Percentiles rank a stretch among this genome's conserved stretches.
Conservation (phyloP, 2,888 invertebrate genomes). For the Drosophila barbarae region DNA sequence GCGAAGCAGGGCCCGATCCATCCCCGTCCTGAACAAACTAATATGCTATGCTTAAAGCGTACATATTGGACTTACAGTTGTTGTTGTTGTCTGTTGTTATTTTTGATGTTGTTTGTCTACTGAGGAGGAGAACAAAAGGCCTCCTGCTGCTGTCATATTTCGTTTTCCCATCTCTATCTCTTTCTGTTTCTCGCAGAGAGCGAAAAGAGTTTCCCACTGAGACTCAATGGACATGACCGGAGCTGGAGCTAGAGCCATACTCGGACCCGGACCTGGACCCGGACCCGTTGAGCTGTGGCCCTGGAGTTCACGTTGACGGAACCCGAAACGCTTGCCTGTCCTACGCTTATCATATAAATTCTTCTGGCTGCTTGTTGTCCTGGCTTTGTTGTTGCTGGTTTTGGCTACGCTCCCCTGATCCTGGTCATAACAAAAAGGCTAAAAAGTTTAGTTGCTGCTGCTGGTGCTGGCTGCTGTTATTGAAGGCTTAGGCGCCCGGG, state of each 20-base stretch:
- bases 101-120: constrained; percentile 52
- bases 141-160: constrained; percentile 71
- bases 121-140: constrained; percentile 60
- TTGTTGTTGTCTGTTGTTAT: constrained; percentile 56
- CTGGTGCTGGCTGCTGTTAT: constrained; percentile 51
- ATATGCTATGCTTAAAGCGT: constrained; percentile 76
- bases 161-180: constrained; percentile 31
- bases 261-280: not conserved
- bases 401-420: constrained; percentile 52
- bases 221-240: constrained; percentile 25
- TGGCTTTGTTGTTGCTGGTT: constrained; percentile 35
- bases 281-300: constrained; percentile 37
- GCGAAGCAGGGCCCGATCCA: constrained; percentile 8
- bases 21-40: constrained; percentile 64
- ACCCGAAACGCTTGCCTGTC: constrained; percentile 49
- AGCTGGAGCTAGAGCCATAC: not conserved
- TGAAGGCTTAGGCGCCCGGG: constrained; percentile 69
- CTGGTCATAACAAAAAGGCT: constrained; percentile 63
- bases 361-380: constrained; percentile 54
- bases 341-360: constrained; percentile 71
- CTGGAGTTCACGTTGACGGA: constrained; percentile 39
- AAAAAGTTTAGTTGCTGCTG: constrained; percentile 63
- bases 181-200: not conserved
- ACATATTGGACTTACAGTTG: constrained; percentile 74
- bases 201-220: constrained; percentile 25